These are phyloP conservation scores for Falco berigora DNA, from an alignment of 2,797 vertebrate genomes.

Conservation along the genomic window DNA sequence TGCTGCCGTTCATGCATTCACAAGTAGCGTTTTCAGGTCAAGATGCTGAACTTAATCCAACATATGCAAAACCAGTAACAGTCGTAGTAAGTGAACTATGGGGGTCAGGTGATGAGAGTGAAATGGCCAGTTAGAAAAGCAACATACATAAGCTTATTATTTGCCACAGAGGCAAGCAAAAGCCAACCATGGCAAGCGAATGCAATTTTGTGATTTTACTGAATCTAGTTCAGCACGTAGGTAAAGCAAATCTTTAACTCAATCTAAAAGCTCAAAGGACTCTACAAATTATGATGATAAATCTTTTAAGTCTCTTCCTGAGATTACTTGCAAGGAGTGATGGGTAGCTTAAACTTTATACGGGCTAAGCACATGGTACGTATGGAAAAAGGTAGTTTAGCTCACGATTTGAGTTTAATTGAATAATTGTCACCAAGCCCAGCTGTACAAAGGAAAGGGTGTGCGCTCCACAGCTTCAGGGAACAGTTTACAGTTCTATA, in stretches of 20 bases:
- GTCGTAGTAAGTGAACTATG: background rate
- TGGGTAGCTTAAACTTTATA: background rate
- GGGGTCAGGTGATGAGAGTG: fast-evolving
- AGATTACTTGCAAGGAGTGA: background rate
- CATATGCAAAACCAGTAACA: background rate
- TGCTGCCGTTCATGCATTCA: background rate
- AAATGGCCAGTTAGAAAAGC: background rate
- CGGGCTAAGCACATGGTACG: background rate
- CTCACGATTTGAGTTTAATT: background rate
- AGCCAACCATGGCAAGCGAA: fast-evolving
- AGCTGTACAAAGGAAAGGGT: background rate
- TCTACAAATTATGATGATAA: background rate
- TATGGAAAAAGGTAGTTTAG: background rate
- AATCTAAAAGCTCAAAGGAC: background rate
- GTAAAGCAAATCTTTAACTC: background rate
- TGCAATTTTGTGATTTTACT: background rate
- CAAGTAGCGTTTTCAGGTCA: background rate
- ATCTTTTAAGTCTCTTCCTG: background rate
- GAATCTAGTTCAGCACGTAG: background rate
- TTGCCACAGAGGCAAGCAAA: background rate
- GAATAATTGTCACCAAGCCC: background rate
- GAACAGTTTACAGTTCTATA: background rate
- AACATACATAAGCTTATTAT: background rate
- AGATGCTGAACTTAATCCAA: background rate
- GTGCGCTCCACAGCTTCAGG: background rate